phyloP scores from a whole-genome alignment of 2,113 vertebrate genomes.

The Picathartes gymnocephalus region DNA sequence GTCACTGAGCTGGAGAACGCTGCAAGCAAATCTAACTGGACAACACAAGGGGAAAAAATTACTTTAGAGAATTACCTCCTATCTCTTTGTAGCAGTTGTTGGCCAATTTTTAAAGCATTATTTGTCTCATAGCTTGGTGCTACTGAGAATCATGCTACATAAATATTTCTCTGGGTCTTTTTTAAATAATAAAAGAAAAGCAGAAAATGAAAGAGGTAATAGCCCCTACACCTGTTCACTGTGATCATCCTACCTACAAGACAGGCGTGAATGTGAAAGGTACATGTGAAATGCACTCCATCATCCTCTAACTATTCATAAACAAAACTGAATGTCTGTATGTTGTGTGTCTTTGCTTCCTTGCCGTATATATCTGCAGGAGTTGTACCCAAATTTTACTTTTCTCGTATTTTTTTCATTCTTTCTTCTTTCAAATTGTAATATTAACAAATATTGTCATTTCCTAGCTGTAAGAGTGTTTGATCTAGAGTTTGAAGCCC shows the following conservation, averaged over 20 bases:
- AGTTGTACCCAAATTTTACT: background rate
- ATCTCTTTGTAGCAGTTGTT: background rate
- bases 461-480: background rate
- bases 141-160: background rate
- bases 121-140: background rate
- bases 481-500: background rate
- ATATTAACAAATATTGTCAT: background rate
- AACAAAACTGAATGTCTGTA: background rate
- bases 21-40: background rate
- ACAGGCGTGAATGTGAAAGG: rapidly evolving
- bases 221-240: background rate
- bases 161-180: background rate
- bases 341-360: background rate
- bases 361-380: background rate
- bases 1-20: background rate
- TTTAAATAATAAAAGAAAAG: background rate
- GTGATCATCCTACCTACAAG: background rate
- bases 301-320: background rate
- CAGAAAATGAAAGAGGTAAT: background rate
- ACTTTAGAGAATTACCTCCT: background rate
- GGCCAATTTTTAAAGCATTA: background rate
- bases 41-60: background rate
- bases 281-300: background rate
- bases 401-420: background rate
- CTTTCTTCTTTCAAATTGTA: background rate